Evolutionary conservation across 2,797 vertebrate genomes (phyloP).

Genomic region (Huso huso): DNA sequence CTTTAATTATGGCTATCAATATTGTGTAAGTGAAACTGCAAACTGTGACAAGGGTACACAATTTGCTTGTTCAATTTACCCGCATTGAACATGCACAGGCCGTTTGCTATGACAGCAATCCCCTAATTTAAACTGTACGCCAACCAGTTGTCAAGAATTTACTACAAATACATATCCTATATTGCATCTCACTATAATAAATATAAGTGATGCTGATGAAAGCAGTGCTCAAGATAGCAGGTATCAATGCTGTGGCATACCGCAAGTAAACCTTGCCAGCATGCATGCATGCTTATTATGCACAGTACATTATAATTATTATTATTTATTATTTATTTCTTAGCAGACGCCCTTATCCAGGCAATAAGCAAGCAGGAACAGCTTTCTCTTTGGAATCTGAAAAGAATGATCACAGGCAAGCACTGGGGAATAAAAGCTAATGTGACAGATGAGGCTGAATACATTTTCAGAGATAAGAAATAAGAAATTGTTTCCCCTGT

Average conservation of each 20-base stretch:
- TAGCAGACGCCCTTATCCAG: no score
- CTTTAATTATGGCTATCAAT: slow-evolving; percentile 58
- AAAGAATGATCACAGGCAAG: slow-evolving; percentile 35
- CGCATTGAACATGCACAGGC: slow-evolving; percentile 19
- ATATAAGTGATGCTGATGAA: slow-evolving; percentile 20
- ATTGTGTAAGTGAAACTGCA: slow-evolving; percentile 41
- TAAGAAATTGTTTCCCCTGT: slow-evolving; percentile 24
- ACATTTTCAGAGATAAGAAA: slow-evolving; percentile 36
- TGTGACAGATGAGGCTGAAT: slow-evolving; percentile 29
- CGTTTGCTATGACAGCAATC: neutral
- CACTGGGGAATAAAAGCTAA: slow-evolving; percentile 39
- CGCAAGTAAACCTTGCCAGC: slow-evolving; percentile 13
- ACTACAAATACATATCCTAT: slow-evolving; percentile 11
- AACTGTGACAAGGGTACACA: slow-evolving; percentile 12
- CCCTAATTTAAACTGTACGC: no score
- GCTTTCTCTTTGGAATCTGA: slow-evolving; percentile 22
- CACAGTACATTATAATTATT: slow-evolving; percentile 18
- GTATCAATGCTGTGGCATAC: slow-evolving; percentile 11
- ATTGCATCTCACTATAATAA: slow-evolving; percentile 22
- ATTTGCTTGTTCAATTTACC: slow-evolving; percentile 37
- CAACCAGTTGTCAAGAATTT: slow-evolving; percentile 25
- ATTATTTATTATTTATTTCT: no score
- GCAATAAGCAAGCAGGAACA: slow-evolving; percentile 26
- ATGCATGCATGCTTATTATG: slow-evolving; percentile 26
- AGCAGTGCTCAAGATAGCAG: slow-evolving; percentile 21